Evolutionary conservation across 2,797 vertebrate genomes (phyloP).

Genomic region (Oryzias sinensis): DNA sequence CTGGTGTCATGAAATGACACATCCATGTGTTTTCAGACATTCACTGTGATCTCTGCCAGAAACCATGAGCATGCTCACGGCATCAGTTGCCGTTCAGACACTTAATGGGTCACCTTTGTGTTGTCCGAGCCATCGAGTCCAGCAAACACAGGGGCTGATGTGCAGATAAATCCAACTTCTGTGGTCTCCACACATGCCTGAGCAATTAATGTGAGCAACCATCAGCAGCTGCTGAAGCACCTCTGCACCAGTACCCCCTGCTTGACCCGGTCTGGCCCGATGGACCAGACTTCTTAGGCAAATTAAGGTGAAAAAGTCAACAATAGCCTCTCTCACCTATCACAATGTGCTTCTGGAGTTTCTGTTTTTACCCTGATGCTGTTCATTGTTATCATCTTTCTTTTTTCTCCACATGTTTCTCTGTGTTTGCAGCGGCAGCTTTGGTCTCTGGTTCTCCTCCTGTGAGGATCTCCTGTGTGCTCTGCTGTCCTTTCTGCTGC

Average conservation of each 20-base stretch:
- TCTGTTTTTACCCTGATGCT: slow-evolving; percentile 15
- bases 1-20: too few species aligned
- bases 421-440: slow-evolving; percentile 61
- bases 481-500: slow-evolving; percentile 41
- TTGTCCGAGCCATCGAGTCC: too few species aligned
- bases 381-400: slow-evolving; percentile 17
- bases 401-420: slow-evolving; percentile 22
- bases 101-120: slow-evolving; percentile 31
- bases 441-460: slow-evolving; percentile 58
- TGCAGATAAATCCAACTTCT: slow-evolving; percentile 51
- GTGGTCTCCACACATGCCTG: slow-evolving; percentile 67
- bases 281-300: slow-evolving; percentile 30
- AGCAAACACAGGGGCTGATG: neutral
- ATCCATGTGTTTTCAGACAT: neutral
- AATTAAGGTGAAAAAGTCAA: slow-evolving; percentile 22
- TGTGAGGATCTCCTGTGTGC: slow-evolving; percentile 72
- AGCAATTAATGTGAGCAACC: slow-evolving; percentile 62
- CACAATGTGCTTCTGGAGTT: slow-evolving; percentile 14
- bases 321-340: neutral
- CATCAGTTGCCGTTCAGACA: slow-evolving; percentile 41
- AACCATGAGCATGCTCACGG: slow-evolving; percentile 44
- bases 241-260: slow-evolving; percentile 34
- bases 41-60: slow-evolving; percentile 43
- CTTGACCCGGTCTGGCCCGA: slow-evolving; percentile 13
- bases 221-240: slow-evolving; percentile 34